A percentile compares a stretch with the other conserved stretches of the same genome.
phyloP scores from a whole-genome alignment of 2,888 invertebrate species.

The Eupeodes luniger region DNA sequence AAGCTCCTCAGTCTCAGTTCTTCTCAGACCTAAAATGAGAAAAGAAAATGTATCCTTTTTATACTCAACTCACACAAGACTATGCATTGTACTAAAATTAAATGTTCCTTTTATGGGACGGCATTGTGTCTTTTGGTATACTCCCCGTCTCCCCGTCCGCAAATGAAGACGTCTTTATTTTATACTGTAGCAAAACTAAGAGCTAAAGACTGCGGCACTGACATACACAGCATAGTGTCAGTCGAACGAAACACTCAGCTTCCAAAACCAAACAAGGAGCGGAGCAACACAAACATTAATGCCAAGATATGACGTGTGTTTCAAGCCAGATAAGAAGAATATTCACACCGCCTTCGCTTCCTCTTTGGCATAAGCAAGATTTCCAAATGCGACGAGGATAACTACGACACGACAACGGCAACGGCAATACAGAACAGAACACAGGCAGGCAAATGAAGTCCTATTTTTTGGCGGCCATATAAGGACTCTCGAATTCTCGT shows the following conservation, averaged over 20 bases:
- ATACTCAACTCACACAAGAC: constrained; percentile 49
- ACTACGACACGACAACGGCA: constrained; percentile 50
- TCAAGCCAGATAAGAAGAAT: constrained; percentile 73
- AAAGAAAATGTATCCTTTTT: constrained; percentile 74
- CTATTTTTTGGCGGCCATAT: constrained; percentile 43
- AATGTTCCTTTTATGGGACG: constrained; percentile 68
- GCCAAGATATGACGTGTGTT: constrained; percentile 77
- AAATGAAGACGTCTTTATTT: constrained; percentile 60
- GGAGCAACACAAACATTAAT: constrained; percentile 74
- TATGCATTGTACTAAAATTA: constrained; percentile 72
- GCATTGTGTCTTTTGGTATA: constrained; percentile 51
- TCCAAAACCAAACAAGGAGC: constrained; percentile 53
- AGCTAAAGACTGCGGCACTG: constrained; percentile 6
- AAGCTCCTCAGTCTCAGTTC: constrained; percentile 12
- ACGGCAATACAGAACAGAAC: no score
- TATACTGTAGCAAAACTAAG: constrained; percentile 49
- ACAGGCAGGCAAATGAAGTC: constrained; percentile 68
- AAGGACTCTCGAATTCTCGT: constrained; percentile 21
- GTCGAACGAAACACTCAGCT: constrained; percentile 4
- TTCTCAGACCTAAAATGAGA: constrained; percentile 50
- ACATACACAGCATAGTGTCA: background rate
- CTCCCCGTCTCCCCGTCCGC: background rate
- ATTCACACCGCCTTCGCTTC: constrained; percentile 51
- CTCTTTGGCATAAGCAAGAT: constrained; percentile 67
- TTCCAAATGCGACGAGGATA: constrained; percentile 68